phyloP scores from a whole-genome alignment of 2,113 vertebrate species.

The Nycticebus coucang region DNA sequence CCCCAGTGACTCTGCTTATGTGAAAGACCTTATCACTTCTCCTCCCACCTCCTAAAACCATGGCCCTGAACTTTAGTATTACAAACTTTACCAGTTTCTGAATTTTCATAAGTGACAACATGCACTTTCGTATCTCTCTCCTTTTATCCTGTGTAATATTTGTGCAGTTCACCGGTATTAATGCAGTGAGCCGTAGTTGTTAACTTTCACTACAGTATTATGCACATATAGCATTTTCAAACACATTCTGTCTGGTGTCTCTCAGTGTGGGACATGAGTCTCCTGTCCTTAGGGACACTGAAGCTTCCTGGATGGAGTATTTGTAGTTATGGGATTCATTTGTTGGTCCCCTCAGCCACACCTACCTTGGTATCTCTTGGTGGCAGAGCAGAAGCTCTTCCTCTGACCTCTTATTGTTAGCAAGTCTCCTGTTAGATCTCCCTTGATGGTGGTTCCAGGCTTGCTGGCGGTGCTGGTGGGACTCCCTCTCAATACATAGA shows the following conservation, averaged over 20 bases:
- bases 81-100: not conserved
- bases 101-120: not conserved
- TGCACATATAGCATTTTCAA: not conserved
- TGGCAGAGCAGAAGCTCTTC: not conserved
- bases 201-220: not conserved
- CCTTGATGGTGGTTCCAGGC: too few species aligned
- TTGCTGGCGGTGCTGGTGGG: not conserved
- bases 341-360: not conserved
- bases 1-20: fast-evolving
- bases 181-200: not conserved
- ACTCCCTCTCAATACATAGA: not conserved
- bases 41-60: not conserved
- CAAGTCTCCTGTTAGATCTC: not conserved
- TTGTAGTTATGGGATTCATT: not conserved
- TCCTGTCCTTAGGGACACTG: not conserved
- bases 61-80: not conserved
- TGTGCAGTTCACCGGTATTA: not conserved
- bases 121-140: not conserved
- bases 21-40: not conserved
- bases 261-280: not conserved
- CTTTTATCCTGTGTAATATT: not conserved
- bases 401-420: not conserved
- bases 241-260: not conserved
- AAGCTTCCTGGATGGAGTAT: not conserved
- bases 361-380: too few species aligned